Evolutionary conservation across 2,797 vertebrate genomes (phyloP).

Genomic region (Hypotaenidia philippensis): DNA sequence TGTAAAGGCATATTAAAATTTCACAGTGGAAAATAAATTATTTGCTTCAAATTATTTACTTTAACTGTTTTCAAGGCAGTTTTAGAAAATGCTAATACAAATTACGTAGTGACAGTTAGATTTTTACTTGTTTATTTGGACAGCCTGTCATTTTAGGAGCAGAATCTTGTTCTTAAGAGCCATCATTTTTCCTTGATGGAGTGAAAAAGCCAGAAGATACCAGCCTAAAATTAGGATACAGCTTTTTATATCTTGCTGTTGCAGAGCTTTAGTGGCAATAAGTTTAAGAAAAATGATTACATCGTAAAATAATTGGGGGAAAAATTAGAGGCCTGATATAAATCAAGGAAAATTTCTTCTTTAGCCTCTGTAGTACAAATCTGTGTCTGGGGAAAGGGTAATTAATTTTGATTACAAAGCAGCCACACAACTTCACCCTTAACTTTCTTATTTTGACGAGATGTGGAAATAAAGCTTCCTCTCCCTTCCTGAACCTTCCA

Average conservation of each 20-base stretch:
- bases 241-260: neutral
- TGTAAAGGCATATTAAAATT: neutral
- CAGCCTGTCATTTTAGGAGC: neutral
- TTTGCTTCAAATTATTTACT: constrained; percentile 36
- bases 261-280: neutral
- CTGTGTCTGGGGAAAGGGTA: neutral
- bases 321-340: neutral
- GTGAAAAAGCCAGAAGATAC: constrained; percentile 3
- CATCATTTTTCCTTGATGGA: neutral
- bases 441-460: neutral
- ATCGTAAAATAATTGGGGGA: neutral
- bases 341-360: neutral
- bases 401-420: neutral
- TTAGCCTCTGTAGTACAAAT: neutral
- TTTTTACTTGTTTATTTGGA: neutral
- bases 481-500: neutral
- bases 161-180: neutral
- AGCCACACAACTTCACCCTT: neutral
- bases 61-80: neutral
- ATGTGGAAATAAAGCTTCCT: neutral
- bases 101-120: neutral
- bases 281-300: neutral
- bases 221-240: constrained; percentile 53
- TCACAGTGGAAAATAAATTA: neutral
- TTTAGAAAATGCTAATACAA: constrained; percentile 1